These are phyloP conservation scores for Nebria ingens DNA, from an alignment of 1,140 invertebrate genomes.

Conservation along the genomic window DNA sequence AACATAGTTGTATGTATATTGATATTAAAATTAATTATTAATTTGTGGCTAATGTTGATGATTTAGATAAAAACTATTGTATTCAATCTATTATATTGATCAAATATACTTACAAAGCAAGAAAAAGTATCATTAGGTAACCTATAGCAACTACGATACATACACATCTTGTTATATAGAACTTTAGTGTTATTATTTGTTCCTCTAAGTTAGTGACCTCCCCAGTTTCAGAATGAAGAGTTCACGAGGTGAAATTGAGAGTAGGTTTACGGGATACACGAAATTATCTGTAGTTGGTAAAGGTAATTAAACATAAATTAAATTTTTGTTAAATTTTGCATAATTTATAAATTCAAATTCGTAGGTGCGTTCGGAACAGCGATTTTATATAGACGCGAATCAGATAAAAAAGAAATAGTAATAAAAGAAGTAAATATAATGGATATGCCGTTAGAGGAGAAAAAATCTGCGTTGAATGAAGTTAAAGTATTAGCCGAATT, in stretches of 20 bases:
- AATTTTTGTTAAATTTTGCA: neutral
- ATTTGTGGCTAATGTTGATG: no score
- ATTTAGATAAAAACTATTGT: no score
- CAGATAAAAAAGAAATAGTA: constrained; percentile 56
- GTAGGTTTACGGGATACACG: neutral
- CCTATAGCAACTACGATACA: constrained; percentile 1
- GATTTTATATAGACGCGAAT: constrained; percentile 53
- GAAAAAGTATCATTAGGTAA: neutral
- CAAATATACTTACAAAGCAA: neutral
- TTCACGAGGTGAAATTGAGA: neutral
- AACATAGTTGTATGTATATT: no score
- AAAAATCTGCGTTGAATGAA: constrained; percentile 67
- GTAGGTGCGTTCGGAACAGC: constrained; percentile 67
- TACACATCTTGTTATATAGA: neutral
- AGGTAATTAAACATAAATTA: constrained; percentile 4
- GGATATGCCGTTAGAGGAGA: constrained; percentile 52
- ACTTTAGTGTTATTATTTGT: no score
- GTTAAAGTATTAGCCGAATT: constrained; percentile 59
- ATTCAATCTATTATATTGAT: no score
- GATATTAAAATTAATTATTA: no score
- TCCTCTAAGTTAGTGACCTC: neutral
- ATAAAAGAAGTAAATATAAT: constrained; percentile 68
- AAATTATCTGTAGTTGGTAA: neutral
- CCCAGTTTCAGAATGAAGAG: neutral
- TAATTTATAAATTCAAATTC: constrained; percentile 14